phyloP scores from a whole-genome alignment of 2,888 invertebrate genomes.

The Agonopterix arenella region DNA sequence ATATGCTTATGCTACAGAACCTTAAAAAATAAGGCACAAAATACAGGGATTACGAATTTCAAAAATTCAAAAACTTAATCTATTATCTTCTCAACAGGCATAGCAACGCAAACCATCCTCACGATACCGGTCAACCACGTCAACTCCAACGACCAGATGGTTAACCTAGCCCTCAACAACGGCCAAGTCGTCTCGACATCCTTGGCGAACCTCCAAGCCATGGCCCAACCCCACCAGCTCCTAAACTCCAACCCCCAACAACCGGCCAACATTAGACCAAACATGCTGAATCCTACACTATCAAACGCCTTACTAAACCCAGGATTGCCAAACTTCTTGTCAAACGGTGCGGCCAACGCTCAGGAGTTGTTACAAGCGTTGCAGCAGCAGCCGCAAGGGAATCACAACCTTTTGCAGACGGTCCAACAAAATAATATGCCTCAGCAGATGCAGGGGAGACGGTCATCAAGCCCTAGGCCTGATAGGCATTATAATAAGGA shows the following conservation, averaged over 20 bases:
- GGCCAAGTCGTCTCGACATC: conserved; percentile 92
- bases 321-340: conserved; percentile 83
- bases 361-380: conserved; percentile 86
- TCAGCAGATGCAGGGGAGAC: conserved; percentile 67
- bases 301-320: conserved; percentile 84
- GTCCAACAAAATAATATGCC: conserved; percentile 68
- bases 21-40: too few species aligned
- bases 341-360: conserved; percentile 81
- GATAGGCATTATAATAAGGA: conserved; percentile 67
- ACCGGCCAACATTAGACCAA: conserved; percentile 57
- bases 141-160: conserved; percentile 84
- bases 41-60: too few species aligned
- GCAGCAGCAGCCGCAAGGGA: conserved; percentile 80
- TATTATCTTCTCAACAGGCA: conserved; percentile 77
- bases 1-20: too few species aligned
- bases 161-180: conserved; percentile 88
- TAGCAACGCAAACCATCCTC: conserved; percentile 96
- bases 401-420: conserved; percentile 66
- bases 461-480: conserved; percentile 63
- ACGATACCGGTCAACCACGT: conserved; percentile 96
- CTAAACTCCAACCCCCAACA: conserved; percentile 78
- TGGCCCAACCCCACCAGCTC: conserved; percentile 84
- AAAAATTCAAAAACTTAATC: too few species aligned
- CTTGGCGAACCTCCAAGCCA: conserved; percentile 85
- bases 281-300: conserved; percentile 77